Conservation (phyloP, 2,113 vertebrate genomes). For the Cranoglanis bouderius region DNA sequence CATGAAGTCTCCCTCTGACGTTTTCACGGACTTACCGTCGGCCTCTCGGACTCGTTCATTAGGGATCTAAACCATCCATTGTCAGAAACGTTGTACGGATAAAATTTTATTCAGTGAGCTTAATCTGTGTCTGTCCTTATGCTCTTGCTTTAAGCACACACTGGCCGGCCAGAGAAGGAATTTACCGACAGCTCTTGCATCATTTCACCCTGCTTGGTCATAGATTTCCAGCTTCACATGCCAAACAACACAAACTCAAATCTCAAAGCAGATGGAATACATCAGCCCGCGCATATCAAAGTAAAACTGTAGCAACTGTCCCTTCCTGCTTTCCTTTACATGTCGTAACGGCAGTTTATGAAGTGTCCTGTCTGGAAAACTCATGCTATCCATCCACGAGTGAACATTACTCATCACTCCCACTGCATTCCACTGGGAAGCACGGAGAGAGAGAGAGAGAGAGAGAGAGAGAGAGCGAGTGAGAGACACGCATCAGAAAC, state of each 20-base stretch:
- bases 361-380: neutral
- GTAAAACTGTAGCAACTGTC: too few relatives aligned
- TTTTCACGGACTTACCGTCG: neutral
- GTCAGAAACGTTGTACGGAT: neutral
- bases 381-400: too few relatives aligned
- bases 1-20: neutral
- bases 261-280: neutral
- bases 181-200: too few relatives aligned
- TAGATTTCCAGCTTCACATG: neutral
- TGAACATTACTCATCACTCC: slow-evolving; percentile 11
- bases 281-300: neutral
- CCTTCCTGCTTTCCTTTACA: neutral
- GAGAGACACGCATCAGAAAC: neutral
- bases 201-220: neutral
- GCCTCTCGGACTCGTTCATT: neutral
- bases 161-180: neutral
- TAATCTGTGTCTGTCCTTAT: neutral
- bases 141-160: neutral
- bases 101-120: neutral
- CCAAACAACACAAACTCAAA: neutral
- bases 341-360: neutral
- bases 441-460: neutral
- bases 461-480: too few relatives aligned
- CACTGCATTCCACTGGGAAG: slow-evolving; percentile 15
- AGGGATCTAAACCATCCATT: neutral